Evolutionary conservation across 2,888 invertebrate species (phyloP).

Genomic region (Drosophila ezoana): DNA sequence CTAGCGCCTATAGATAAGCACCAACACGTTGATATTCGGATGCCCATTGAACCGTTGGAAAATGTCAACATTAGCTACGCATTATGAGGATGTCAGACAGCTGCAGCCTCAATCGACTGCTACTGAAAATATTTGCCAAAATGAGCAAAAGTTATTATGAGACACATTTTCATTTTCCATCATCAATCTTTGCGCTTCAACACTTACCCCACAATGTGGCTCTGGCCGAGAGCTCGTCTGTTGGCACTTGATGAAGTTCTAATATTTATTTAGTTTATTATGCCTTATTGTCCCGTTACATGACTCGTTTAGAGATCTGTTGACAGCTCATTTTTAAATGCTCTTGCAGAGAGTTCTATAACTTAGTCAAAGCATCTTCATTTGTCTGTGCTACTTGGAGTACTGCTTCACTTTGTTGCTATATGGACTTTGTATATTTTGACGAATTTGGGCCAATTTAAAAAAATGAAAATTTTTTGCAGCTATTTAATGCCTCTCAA

Average conservation of each 20-base stretch:
- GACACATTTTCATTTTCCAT: constrained; percentile 54
- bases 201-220: constrained; percentile 57
- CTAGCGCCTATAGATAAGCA: constrained; percentile 45
- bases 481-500: too few species aligned
- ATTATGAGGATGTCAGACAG: constrained; percentile 58
- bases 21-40: constrained; percentile 60
- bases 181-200: constrained; percentile 82
- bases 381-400: too few species aligned
- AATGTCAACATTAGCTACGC: constrained; percentile 78
- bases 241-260: constrained; percentile 70
- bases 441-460: too few species aligned
- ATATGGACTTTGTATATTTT: too few species aligned
- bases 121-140: constrained; percentile 37
- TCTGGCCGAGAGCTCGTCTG: constrained; percentile 20
- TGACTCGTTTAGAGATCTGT: constrained; percentile 30
- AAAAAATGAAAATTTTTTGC: too few species aligned
- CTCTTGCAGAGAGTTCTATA: too few species aligned
- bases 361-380: too few species aligned
- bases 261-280: constrained; percentile 73
- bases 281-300: constrained; percentile 33
- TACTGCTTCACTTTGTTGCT: too few species aligned
- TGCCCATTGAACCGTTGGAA: constrained; percentile 73
- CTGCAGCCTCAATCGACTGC: constrained; percentile 8
- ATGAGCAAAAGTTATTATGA: constrained; percentile 50
- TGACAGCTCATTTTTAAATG: constrained; percentile 62